Evolutionary conservation across 2,113 vertebrate species (phyloP).

Genomic region (Rhinopomastus cyanomelas): DNA sequence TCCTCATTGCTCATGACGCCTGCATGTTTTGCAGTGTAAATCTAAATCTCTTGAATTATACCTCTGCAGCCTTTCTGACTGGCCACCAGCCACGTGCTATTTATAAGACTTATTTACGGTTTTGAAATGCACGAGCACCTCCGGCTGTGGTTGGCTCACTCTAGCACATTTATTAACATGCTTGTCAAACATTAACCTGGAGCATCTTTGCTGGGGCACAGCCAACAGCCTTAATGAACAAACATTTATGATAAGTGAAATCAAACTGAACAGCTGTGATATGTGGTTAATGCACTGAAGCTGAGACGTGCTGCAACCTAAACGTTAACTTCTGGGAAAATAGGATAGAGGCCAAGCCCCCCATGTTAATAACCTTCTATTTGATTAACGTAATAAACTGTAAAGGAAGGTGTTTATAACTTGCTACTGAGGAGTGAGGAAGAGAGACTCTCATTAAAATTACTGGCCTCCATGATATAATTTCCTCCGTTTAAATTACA

Average conservation of each 20-base stretch:
- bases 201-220: not conserved
- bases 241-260: not conserved
- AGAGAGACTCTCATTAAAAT: not conserved
- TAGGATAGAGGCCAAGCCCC: not conserved
- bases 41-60: not conserved
- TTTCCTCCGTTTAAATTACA: constrained; percentile 3
- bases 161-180: not conserved
- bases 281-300: not conserved
- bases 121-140: not conserved
- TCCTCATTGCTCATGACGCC: not conserved
- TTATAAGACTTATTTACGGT: not conserved
- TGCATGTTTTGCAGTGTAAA: not conserved
- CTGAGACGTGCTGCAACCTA: not conserved
- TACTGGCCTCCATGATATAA: not conserved
- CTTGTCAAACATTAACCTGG: not conserved
- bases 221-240: not conserved
- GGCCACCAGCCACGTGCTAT: not conserved
- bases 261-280: not conserved
- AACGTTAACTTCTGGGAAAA: not conserved
- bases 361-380: not conserved
- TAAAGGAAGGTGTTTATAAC: not conserved
- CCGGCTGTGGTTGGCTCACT: not conserved
- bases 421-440: not conserved
- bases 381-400: not conserved
- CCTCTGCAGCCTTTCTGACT: not conserved